Evolutionary conservation across 2,797 vertebrate species (phyloP), one percentile per base, ranked within the genome.

Genomic region (Acanthopagrus latus): DNA sequence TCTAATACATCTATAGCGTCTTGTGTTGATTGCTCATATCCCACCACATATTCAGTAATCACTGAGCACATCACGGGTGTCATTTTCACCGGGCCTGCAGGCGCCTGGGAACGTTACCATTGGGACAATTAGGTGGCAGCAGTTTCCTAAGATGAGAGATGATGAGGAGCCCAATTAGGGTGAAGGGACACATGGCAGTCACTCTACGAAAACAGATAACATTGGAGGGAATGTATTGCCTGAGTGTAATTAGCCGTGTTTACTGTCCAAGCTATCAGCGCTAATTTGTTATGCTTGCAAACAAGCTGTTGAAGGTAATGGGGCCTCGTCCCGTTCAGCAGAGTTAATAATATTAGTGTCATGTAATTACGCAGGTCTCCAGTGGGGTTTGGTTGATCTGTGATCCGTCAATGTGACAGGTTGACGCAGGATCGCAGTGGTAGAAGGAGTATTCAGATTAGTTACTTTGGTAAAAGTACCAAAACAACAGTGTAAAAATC

Each of bases 121-220:
- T 74, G 73, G 79, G 80, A 75, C 74, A 84, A 87, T 86, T 60
- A 79, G 57, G 68, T 64, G 74, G 65, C 69, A 74, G 78, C 74
- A 62, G 58, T 79, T 80, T 88, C 72, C 70, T 46, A 67, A 72
- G 41, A 87, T 76, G 81, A 84, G 66, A 64, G 43, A 84, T 59
- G 74, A 83, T 67, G 80, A 75, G 64, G n/a, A 69, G 27, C 76
- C 75, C 80, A 89, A 87, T 90, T 82, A 91, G 72, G 60, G 71
- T 18, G 46, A 46, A 43, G 27, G 71, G 70, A 81, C 71, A 78
- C 51, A 57, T 41, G 68, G 58, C 74, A 78, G 55, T 76, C 38
- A 43, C 70, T 71, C 27, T 54, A 67, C 46, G 79, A 50, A 59
- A 59, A 41, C 59, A 80, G 52, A 71, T 16, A 66, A 56, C 48